phyloP scores from a whole-genome alignment of 2,888 invertebrate genomes.

The Melanophora roralis region DNA sequence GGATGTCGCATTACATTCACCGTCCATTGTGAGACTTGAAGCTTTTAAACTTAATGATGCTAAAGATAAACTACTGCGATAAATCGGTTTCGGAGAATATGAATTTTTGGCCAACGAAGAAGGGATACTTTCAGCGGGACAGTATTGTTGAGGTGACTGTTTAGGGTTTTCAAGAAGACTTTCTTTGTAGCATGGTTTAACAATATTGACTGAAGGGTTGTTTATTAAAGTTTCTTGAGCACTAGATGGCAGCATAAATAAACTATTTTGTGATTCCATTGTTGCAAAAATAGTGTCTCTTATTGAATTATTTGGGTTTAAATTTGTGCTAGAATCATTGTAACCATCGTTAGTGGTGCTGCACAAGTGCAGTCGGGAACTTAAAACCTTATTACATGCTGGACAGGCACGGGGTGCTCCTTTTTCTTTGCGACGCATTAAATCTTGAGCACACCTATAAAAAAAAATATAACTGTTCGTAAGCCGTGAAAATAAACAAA shows the following conservation, averaged over 20 bases:
- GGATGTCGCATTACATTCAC: slow-evolving; percentile 79
- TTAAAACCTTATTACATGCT: slow-evolving; percentile 83
- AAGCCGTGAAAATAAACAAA: too few species aligned
- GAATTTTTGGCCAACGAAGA: slow-evolving; percentile 65
- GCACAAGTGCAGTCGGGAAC: slow-evolving; percentile 81
- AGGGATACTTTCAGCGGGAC: slow-evolving; percentile 68
- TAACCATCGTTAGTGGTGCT: slow-evolving; percentile 61
- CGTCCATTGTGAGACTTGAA: slow-evolving; percentile 76
- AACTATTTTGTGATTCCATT: slow-evolving; percentile 54
- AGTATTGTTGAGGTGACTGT: slow-evolving; percentile 40
- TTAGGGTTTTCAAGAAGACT: slow-evolving; percentile 61
- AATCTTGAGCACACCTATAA: slow-evolving; percentile 82
- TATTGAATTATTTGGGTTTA: slow-evolving; percentile 31
- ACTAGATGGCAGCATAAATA: slow-evolving; percentile 58
- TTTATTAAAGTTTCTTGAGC: slow-evolving; percentile 21
- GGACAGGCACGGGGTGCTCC: slow-evolving; percentile 83
- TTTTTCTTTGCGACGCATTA: slow-evolving; percentile 81
- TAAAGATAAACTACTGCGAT: slow-evolving; percentile 75
- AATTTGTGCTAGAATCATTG: slow-evolving; percentile 35
- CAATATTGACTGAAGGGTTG: slow-evolving; percentile 31
- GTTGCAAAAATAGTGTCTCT: slow-evolving; percentile 52
- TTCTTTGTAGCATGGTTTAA: slow-evolving; percentile 54
- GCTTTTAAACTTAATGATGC: slow-evolving; percentile 76
- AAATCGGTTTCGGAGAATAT: slow-evolving; percentile 70
- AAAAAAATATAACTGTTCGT: neutral